Base-by-base conservation (phyloP, 2,888 invertebrate species). In the Clusia tigrina region DNA sequence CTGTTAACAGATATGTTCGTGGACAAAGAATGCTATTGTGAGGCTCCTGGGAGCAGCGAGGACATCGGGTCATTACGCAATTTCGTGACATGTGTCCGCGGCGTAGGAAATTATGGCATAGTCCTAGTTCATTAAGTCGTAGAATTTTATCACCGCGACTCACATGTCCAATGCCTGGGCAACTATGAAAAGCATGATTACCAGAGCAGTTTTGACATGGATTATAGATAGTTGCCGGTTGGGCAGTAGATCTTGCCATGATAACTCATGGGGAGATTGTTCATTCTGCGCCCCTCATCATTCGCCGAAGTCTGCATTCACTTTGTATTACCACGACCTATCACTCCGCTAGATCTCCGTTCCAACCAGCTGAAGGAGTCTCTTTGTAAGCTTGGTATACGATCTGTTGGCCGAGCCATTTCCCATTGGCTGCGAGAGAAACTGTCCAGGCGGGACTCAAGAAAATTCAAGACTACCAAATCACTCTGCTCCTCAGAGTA, bases 351-450 rank as follows among this genome's bases (percentile, higher is more conserved):
- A 18, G 51, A 15, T 17, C 53, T 20, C 9, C 53, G 59, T 20
- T 59, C 59, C 2, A 60, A 51, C 55, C 55, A 60, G 6, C 48
- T 37, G 6, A 60, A 54, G 24, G 48, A 60, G 32, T 46, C 48
- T 0, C 48, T 55, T 32, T 61, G 56, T 42, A 61, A 51, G 38
- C 24, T 32, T 2, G 56, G 62, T 12, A 52, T 62, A 25, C 57
- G 57, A n/a, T 57, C 56, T 38, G 42, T 62, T 10, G 62, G 62
- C 9, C 56, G 54, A 15, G 53, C 52, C 53, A 60, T 60, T 48
- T 55, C 60, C 54, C 54, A 61, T 51, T 51, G 52, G 6, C 61
- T 61, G 23, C 37, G 51, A 25, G 55, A 61, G 10, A 52, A 23
- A 32, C 61, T 61, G 26, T 61, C 61, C 6, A 61, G 25, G 1